Conservation (phyloP, 2,888 invertebrate species). For the Mongoloraphidia duomilia region DNA sequence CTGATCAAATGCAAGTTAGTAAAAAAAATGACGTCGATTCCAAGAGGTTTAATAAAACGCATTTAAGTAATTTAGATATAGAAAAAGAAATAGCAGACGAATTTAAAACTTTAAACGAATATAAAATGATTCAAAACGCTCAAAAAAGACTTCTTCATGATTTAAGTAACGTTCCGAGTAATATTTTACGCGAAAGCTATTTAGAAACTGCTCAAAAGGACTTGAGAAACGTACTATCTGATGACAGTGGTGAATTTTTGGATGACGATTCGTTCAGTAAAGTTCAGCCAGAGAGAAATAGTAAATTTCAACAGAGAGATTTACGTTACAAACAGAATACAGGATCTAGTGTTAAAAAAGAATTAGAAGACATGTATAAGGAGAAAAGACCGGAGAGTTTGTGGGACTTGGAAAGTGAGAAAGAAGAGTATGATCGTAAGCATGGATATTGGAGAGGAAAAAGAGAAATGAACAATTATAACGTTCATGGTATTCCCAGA, state of each 20-base stretch:
- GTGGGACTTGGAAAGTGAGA: constrained; percentile 42
- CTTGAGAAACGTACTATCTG: neutral
- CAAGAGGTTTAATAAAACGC: too few species aligned
- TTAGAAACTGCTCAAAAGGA: constrained; percentile 25
- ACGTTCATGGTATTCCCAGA: constrained; percentile 18
- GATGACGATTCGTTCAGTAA: too few species aligned
- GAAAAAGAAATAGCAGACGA: constrained; percentile 22
- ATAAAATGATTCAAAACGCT: constrained; percentile 25
- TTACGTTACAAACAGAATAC: constrained; percentile 23
- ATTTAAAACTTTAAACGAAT: constrained; percentile 21
- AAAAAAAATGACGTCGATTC: too few species aligned
- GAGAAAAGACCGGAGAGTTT: constrained; percentile 24
- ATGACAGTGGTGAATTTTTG: neutral
- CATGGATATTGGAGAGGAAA: constrained; percentile 25
- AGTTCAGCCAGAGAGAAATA: constrained; percentile 16
- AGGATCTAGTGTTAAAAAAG: constrained; percentile 23
- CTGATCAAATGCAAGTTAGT: constrained; percentile 5
- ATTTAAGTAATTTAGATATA: too few species aligned
- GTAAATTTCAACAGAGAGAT: constrained; percentile 28
- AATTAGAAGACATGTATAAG: constrained; percentile 20
- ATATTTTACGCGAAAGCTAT: constrained; percentile 28
- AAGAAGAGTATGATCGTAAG: constrained; percentile 32
- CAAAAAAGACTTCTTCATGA: constrained; percentile 26
- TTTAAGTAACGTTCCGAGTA: constrained; percentile 26
- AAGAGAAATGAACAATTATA: constrained; percentile 18